These are phyloP conservation scores for Rhyacophila brunnea DNA, from an alignment of 1,140 invertebrate species.

Conservation along the genomic window DNA sequence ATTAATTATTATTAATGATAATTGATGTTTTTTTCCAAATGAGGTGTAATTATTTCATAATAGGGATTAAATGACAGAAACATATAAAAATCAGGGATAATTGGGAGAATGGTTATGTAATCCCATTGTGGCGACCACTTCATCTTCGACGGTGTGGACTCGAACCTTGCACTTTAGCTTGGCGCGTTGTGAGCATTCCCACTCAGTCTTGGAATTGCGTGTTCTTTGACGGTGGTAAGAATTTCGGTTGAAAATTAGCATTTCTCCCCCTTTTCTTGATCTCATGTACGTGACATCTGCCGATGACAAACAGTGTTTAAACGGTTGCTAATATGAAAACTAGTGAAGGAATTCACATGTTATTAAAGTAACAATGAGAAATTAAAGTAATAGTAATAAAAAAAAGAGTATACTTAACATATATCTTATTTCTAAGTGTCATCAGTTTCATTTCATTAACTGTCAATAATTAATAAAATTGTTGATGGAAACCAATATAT, in stretches of 20 bases:
- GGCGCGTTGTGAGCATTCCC: conserved; percentile 4
- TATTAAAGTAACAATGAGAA: no score
- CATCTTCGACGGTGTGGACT: conserved; percentile 48
- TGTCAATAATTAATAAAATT: no score
- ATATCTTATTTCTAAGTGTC: no score
- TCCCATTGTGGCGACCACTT: conserved; percentile 48
- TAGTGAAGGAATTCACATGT: no score
- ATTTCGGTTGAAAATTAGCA: conserved; percentile 12
- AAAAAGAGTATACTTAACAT: no score
- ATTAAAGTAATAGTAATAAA: background rate
- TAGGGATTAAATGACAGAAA: no score
- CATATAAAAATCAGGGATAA: background rate
- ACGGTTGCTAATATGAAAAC: background rate
- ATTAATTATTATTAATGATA: no score
- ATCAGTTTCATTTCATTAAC: no score
- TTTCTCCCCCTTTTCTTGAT: conserved; percentile 5
- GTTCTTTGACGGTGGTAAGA: conserved; percentile 12
- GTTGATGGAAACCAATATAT: no score
- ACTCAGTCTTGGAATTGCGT: conserved; percentile 8
- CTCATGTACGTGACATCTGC: conserved; percentile 10
- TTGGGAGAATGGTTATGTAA: conserved; percentile 49
- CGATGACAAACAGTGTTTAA: background rate
- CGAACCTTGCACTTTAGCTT: conserved; percentile 51
- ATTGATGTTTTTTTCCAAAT: no score
- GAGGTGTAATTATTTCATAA: no score